Evolutionary conservation across 2,113 vertebrate genomes (phyloP), one percentile per base, ranked within the genome.

Genomic region (Cyrtonyx montezumae): DNA sequence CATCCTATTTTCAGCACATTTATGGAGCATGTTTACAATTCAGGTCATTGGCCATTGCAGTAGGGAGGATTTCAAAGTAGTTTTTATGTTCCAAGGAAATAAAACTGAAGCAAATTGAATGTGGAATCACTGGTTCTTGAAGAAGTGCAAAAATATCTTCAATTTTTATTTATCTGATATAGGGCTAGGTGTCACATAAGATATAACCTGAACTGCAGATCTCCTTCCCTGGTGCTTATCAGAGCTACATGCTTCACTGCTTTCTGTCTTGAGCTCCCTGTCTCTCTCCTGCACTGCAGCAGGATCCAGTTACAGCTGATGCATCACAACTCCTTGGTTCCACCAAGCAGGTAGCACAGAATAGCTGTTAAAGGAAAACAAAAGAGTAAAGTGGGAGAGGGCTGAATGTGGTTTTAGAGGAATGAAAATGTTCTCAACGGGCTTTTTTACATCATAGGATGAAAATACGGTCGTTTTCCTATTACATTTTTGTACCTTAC

Each of bases 191-290:
- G 79, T 79, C 71, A 77, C 32, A 1, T 5, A 28, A 63, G 67
- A 67, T 81, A 49, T 12, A 84, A 34, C 49, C 88, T 79, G 80
- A 93, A 67, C 62, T 91, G 87, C 81, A 70, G 78, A 45, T 89
- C 67, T 85, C 48, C 46, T 82, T 81, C 42, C 70, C 53, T 87
- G 65, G 45, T 82, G 63, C 73, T 96, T 82, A 42, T 87, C 67
- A 79, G 80, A 58, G 84, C 30, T 36, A 55, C 28, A 30, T 79
- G 80, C 87, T 66, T 90, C 53, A 22, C 10, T 65, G 90, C 82
- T 23, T 56, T 80, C 36, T 40, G 40, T 45, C 30, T 46, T 45
- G 43, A 75, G 43, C 55, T 62, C 70, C 37, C 37, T 19, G 15
- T 48, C 62, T 93, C 67, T 34, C 45, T 84, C 26, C 62, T 92